Base-by-base conservation (phyloP, 2,888 invertebrate genomes). In the Oligia strigilis region DNA sequence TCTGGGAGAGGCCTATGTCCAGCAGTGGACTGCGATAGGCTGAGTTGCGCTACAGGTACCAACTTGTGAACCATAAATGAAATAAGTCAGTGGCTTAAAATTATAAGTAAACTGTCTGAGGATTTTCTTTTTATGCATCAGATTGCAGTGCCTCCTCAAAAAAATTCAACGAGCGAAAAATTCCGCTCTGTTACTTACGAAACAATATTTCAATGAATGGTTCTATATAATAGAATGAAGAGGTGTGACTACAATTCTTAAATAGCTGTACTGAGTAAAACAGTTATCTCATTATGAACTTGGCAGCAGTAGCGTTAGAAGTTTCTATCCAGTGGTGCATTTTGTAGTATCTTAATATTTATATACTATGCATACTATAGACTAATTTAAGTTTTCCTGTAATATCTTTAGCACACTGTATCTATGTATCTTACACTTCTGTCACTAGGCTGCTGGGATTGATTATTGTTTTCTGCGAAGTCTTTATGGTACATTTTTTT, bases 271-370 rank as follows among this genome's bases (percentile, higher is more conserved):
- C 1, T 23, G 11, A 19, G 14, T 46, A 17, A 36, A 76, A 72
- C 58, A 75, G 71, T 76, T 60, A 49, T 49, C 17, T 49, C 11
- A 72, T 75, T 49, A 72, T n/a, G 9, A n/a, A 62, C n/a, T 72
- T 76, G 60, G 60, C 46, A 76, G 36, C 60, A 13, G 23, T n/a
- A 36, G 46, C 6, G 29, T 23, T 14, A n/a, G 29, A 36, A n/a
- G 11, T 49, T 75, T 29, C 5, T 43, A 46, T 75, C 2, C 17
- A 40, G 17, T 64, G 19, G 14, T 55, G n/a, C 2, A 40, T 66
- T 17, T n/a, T 29, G 8, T 36, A 49, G 14, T 8, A n/a, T 23
- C 58, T 58, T 8, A 52, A 17, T 52, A 52, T 52, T 52, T 52
- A 52, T 52, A 17, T 17, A 11, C n/a, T 23, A 19, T n/a, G 3